A percentile compares a stretch with the other conserved stretches of the same genome.
phyloP scores from a whole-genome alignment of 2,888 invertebrate species.

The Cheilosia pagana region DNA sequence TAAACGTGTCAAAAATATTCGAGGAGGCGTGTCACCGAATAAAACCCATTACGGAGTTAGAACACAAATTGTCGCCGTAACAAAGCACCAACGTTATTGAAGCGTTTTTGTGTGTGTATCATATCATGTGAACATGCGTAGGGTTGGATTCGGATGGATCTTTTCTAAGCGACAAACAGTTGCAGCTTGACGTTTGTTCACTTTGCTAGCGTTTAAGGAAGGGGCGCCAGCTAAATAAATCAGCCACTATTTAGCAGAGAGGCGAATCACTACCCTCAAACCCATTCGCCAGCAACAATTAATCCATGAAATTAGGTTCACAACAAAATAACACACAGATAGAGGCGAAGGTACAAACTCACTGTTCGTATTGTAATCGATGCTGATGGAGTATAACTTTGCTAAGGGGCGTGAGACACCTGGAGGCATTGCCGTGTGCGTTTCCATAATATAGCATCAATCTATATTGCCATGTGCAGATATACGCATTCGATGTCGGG shows the following conservation, averaged over 20 bases:
- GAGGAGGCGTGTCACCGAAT: conserved; percentile 72
- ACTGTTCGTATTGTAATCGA: conserved; percentile 66
- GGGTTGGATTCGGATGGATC: conserved; percentile 16
- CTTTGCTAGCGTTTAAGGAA: conserved; percentile 38
- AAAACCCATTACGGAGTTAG: conserved; percentile 72
- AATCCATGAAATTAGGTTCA: conserved; percentile 75
- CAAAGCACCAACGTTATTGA: conserved; percentile 42
- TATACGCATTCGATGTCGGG: neutral
- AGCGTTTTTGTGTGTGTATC: conserved; percentile 25
- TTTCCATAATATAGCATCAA: conserved; percentile 45
- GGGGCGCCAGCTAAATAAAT: conserved; percentile 68
- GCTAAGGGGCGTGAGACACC: conserved; percentile 74
- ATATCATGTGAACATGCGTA: conserved; percentile 1
- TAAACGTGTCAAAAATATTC: conserved; percentile 73
- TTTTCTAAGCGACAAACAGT: conserved; percentile 55
- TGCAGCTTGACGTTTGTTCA: conserved; percentile 70
- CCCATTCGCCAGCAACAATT: conserved; percentile 69
- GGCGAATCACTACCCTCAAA: conserved; percentile 66
- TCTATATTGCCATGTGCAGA: conserved; percentile 74
- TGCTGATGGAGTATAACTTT: conserved; percentile 44
- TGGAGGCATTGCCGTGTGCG: conserved; percentile 61
- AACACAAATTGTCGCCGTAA: conserved; percentile 64
- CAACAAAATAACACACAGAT: conserved; percentile 47
- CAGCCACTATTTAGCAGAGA: conserved; percentile 61
- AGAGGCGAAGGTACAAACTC: conserved; percentile 1